phyloP scores from a whole-genome alignment of 1,140 invertebrate genomes.

The Pseudobourletiella spinata region DNA sequence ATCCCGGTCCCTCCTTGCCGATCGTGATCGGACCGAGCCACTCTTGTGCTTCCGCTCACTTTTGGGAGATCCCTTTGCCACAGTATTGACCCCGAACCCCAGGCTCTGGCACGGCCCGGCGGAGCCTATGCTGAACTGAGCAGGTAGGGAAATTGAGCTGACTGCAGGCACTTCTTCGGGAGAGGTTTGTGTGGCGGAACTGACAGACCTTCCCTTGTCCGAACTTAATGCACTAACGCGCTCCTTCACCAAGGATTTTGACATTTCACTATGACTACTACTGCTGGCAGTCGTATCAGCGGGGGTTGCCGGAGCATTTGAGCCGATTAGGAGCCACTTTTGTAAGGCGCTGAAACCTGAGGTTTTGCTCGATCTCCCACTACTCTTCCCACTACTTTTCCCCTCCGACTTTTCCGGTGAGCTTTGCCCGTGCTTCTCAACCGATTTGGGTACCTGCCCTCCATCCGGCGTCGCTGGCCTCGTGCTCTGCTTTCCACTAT shows the following conservation, averaged over 20 bases:
- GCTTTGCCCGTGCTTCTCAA: neutral
- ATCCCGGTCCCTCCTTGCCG: conserved; percentile 3
- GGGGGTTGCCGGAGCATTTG: neutral
- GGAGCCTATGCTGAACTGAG: conserved; percentile 30
- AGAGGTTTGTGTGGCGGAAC: conserved; percentile 31
- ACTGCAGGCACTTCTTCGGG: conserved; percentile 31
- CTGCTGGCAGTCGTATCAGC: neutral
- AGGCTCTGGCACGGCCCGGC: neutral
- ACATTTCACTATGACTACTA: conserved; percentile 17
- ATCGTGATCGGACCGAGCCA: conserved; percentile 1
- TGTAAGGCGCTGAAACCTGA: conserved; percentile 52
- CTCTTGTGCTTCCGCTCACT: conserved; percentile 22
- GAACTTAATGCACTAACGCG: conserved; percentile 21
- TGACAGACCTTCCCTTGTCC: conserved; percentile 5
- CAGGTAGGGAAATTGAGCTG: conserved; percentile 15
- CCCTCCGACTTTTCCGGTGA: neutral
- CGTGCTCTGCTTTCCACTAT: neutral
- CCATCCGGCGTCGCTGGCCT: neutral
- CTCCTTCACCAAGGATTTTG: conserved; percentile 31
- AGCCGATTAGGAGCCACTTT: conserved; percentile 51
- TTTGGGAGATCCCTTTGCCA: conserved; percentile 24
- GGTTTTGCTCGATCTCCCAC: conserved; percentile 1
- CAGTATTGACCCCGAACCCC: neutral
- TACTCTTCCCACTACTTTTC: neutral
- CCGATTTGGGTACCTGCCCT: neutral